A percentile compares a stretch with the other conserved stretches of the same genome.
phyloP scores from a whole-genome alignment of 2,888 invertebrate genomes.

The Coelinius sp. region DNA sequence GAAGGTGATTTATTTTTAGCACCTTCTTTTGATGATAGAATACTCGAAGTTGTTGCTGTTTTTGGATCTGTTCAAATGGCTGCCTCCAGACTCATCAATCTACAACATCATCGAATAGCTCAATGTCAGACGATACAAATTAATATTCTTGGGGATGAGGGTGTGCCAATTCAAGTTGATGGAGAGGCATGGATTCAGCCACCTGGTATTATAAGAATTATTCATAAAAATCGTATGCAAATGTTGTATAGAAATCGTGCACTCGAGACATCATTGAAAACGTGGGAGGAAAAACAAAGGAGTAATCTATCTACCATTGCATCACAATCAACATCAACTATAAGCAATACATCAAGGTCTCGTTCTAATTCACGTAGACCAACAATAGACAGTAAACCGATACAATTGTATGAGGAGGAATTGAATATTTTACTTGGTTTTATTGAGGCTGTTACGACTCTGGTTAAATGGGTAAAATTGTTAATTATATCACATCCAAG shows the following conservation, averaged over 20 bases:
- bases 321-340: slow-evolving; percentile 60
- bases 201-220: slow-evolving; percentile 94
- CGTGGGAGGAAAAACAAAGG: slow-evolving; percentile 89
- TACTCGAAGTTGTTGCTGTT: slow-evolving; percentile 97
- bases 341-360: slow-evolving; percentile 54
- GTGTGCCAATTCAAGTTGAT: slow-evolving; percentile 96
- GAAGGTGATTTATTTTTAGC: slow-evolving; percentile 93
- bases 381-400: slow-evolving; percentile 73
- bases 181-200: slow-evolving; percentile 99
- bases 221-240: slow-evolving; percentile 97
- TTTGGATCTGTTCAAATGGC: slow-evolving; percentile 99
- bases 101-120: slow-evolving; percentile 97
- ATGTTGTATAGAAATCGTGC: slow-evolving; percentile 94
- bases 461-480: slow-evolving; percentile 87
- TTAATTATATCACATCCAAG: slow-evolving; percentile 79
- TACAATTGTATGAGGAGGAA: slow-evolving; percentile 77
- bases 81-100: slow-evolving; percentile 92
- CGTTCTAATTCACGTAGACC: slow-evolving; percentile 48
- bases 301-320: slow-evolving; percentile 68
- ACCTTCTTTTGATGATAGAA: slow-evolving; percentile 95
- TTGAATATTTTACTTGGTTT: slow-evolving; percentile 81
- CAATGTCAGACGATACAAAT: slow-evolving; percentile 97
- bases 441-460: slow-evolving; percentile 85
- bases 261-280: slow-evolving; percentile 89
- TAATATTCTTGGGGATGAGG: slow-evolving; percentile 92